phyloP scores from a whole-genome alignment of 2,797 vertebrate genomes.

The Rhabdophis nuchalis region DNA sequence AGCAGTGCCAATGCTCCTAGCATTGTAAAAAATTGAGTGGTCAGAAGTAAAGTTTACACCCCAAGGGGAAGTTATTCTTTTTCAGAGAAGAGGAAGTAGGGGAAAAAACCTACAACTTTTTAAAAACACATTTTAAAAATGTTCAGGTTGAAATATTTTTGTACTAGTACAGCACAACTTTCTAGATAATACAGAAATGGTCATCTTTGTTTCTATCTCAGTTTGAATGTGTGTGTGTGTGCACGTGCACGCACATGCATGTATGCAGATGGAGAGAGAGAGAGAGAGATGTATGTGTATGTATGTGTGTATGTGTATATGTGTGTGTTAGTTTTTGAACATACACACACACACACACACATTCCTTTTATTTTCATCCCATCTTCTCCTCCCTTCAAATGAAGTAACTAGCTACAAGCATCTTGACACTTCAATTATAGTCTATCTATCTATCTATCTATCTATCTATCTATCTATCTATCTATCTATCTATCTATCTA shows the following conservation, averaged over 20 bases:
- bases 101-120: no score
- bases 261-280: no score
- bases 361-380: not conserved
- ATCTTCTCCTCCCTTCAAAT: not conserved
- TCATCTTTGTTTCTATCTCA: no score
- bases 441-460: not conserved
- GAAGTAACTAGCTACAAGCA: not conserved
- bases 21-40: not conserved
- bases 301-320: no score
- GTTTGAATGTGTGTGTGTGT: no score
- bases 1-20: not conserved
- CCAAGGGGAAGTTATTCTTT: not conserved
- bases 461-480: no score
- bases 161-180: not conserved
- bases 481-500: no score
- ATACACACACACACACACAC: no score
- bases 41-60: not conserved
- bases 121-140: not conserved
- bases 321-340: no score
- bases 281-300: no score
- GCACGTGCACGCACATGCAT: no score
- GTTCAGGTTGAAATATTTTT: not conserved
- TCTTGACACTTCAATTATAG: not conserved
- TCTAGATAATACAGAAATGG: not conserved
- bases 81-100: not conserved